phyloP scores from a whole-genome alignment of 2,113 vertebrate species.

The Tachysurus fulvidraco region DNA sequence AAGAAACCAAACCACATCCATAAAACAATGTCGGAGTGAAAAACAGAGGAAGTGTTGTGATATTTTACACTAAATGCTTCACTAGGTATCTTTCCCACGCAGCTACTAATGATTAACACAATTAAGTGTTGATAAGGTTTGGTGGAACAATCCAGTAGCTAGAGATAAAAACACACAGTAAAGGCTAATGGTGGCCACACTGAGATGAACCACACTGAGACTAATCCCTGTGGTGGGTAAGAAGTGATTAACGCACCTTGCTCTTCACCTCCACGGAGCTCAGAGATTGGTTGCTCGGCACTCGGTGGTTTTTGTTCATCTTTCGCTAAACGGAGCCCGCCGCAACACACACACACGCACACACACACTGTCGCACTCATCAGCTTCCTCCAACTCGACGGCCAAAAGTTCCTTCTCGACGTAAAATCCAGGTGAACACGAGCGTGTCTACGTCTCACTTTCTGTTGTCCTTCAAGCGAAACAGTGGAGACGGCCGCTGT shows the following conservation, averaged over 20 bases:
- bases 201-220: not conserved
- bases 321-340: constrained; percentile 68
- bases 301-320: constrained; percentile 80
- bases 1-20: not conserved
- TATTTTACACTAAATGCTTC: not conserved
- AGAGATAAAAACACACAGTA: not conserved
- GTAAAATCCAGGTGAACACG: constrained; percentile 39
- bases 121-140: not conserved
- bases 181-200: not conserved
- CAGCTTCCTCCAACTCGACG: constrained; percentile 40
- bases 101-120: not conserved
- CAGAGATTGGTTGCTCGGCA: constrained; percentile 74
- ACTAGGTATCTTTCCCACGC: not conserved
- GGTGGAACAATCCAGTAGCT: not conserved
- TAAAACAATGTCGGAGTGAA: not conserved
- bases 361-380: constrained; percentile 46
- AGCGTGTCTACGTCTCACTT: constrained; percentile 8
- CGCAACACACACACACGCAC: constrained; percentile 43
- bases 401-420: constrained; percentile 4
- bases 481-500: constrained; percentile 51
- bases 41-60: not conserved
- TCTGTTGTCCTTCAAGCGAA: constrained; percentile 13
- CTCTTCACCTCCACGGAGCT: constrained; percentile 81
- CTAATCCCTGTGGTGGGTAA: not conserved
- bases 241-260: constrained; percentile 69